Conservation (phyloP, 2,888 invertebrate genomes). For the Orthonychiurus folsomi region DNA sequence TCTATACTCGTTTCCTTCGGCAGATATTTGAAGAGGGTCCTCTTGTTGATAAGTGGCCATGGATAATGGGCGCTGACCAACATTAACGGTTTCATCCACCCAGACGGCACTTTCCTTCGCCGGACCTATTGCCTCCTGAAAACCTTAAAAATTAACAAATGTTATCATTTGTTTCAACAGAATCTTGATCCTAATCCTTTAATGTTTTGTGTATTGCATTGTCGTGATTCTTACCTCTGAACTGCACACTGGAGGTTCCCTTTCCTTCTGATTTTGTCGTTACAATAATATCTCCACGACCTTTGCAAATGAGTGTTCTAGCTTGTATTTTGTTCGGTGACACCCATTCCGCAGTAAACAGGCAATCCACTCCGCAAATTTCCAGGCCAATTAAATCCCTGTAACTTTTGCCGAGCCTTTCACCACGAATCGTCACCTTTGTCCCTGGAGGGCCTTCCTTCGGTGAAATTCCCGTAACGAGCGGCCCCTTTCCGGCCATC, state of each 20-base stretch:
- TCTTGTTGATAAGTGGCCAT: slow-evolving; percentile 79
- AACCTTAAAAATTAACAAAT: slow-evolving; percentile 50
- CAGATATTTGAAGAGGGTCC: slow-evolving; percentile 85
- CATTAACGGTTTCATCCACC: slow-evolving; percentile 86
- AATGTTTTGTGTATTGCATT: no score
- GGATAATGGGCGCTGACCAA: slow-evolving; percentile 76
- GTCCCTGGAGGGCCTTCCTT: slow-evolving; percentile 98
- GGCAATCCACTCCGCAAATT: slow-evolving; percentile 92
- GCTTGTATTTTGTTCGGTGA: slow-evolving; percentile 94
- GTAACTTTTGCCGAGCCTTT: slow-evolving; percentile 78
- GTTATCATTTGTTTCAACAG: no score
- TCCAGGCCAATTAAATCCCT: slow-evolving; percentile 83
- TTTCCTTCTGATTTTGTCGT: slow-evolving; percentile 76
- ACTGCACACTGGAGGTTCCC: slow-evolving; percentile 82
- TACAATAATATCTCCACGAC: slow-evolving; percentile 82
- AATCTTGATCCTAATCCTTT: not conserved
- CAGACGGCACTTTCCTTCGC: slow-evolving; percentile 96
- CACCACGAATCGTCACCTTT: slow-evolving; percentile 85
- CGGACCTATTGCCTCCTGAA: slow-evolving; percentile 80
- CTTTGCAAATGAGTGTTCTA: slow-evolving; percentile 83
- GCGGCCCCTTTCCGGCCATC: slow-evolving; percentile 49
- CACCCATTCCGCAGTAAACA: slow-evolving; percentile 95
- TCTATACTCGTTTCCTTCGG: slow-evolving; percentile 78
- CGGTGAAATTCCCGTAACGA: slow-evolving; percentile 93
- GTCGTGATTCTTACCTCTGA: slow-evolving; percentile 60